Evolutionary conservation across 2,888 invertebrate genomes (phyloP).

Genomic region (Esperia sulphurella): DNA sequence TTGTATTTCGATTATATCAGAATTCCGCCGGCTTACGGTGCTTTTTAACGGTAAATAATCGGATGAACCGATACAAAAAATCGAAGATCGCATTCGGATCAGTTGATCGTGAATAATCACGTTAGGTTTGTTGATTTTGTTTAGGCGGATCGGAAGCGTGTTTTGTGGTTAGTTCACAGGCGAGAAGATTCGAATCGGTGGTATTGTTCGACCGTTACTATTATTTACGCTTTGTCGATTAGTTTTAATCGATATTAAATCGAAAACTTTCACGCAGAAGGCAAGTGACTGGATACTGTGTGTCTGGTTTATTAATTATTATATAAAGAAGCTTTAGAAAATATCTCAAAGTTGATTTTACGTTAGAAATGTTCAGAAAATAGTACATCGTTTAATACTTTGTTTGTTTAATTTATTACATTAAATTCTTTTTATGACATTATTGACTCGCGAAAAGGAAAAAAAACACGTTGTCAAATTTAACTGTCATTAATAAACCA

Average conservation of each 20-base stretch:
- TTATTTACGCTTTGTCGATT: constrained; percentile 27
- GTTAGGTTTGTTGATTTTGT: constrained; percentile 46
- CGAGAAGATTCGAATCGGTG: constrained; percentile 35
- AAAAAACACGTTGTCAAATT: too few relatives aligned
- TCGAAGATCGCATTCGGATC: constrained; percentile 46
- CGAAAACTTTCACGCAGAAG: constrained; percentile 3
- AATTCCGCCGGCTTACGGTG: constrained; percentile 62
- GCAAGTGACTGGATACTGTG: not conserved
- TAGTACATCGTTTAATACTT: too few relatives aligned
- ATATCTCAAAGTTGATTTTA: too few relatives aligned
- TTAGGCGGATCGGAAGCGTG: constrained; percentile 36
- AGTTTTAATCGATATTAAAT: constrained; percentile 27
- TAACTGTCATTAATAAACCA: too few relatives aligned
- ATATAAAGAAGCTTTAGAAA: not conserved
- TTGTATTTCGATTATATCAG: constrained; percentile 51
- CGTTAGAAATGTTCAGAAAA: too few relatives aligned
- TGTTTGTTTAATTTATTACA: too few relatives aligned
- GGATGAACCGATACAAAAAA: constrained; percentile 59
- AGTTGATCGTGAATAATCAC: constrained; percentile 63
- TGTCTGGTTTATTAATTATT: not conserved
- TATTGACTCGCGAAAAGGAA: too few relatives aligned
- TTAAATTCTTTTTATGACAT: too few relatives aligned
- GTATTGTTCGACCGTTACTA: constrained; percentile 28
- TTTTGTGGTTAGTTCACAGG: constrained; percentile 39
- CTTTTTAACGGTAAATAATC: constrained; percentile 65